Conservation (phyloP, 2,888 invertebrate species). For the Gibbula magus region DNA sequence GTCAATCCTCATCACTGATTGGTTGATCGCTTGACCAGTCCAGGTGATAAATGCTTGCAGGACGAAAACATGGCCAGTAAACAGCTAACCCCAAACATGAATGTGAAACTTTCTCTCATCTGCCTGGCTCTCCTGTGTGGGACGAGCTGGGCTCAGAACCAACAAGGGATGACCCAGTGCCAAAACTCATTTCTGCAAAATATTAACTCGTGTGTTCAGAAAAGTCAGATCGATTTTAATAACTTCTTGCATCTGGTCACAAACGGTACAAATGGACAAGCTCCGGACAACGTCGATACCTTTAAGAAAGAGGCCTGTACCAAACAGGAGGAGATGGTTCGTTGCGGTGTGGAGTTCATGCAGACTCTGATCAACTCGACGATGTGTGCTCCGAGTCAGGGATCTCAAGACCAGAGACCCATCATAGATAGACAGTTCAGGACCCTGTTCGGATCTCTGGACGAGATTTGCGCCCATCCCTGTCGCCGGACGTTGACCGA, state of each 20-base stretch:
- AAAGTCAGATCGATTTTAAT: neutral
- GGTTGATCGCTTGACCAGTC: no score
- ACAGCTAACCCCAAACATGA: no score
- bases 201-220: neutral
- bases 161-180: neutral
- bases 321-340: conserved; percentile 7
- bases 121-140: no score
- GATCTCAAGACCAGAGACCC: neutral
- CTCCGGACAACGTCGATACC: neutral
- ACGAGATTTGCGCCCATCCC: conserved; percentile 24
- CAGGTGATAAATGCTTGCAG: no score
- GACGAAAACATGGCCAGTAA: no score
- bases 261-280: neutral
- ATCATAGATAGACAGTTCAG: conserved; percentile 24
- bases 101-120: no score
- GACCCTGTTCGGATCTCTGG: conserved; percentile 2
- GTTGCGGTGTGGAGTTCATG: conserved; percentile 26
- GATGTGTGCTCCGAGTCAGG: neutral
- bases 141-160: neutral
- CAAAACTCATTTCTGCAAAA: neutral
- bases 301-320: neutral
- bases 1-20: no score
- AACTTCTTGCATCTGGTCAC: neutral
- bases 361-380: neutral
- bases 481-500: conserved; percentile 34